Evolutionary conservation across 2,888 invertebrate genomes (phyloP).

Genomic region (Pilophorus perplexus): DNA sequence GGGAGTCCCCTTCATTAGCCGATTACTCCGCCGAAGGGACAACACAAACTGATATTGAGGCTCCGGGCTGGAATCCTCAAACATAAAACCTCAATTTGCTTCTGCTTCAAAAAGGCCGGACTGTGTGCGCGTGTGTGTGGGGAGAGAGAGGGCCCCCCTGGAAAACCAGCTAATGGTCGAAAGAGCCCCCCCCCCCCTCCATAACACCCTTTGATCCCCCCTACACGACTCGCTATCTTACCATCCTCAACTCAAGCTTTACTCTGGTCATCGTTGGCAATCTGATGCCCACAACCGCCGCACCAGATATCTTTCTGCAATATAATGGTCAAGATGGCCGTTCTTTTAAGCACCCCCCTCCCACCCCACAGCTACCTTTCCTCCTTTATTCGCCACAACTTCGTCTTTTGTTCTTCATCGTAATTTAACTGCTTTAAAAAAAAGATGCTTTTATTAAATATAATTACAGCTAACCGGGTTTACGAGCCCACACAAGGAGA

Average conservation of each 20-base stretch:
- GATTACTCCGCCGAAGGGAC: conserved; percentile 5
- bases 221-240: conserved; percentile 19
- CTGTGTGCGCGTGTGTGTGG: not conserved
- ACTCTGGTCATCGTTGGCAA: not conserved
- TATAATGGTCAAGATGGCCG: conserved; percentile 27
- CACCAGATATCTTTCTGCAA: conserved; percentile 17
- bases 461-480: no score
- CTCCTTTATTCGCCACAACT: no score
- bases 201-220: conserved; percentile 15
- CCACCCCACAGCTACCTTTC: no score
- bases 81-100: conserved; percentile 44
- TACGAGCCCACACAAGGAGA: no score
- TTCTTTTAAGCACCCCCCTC: conserved; percentile 5
- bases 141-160: conserved; percentile 23
- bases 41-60: conserved; percentile 24
- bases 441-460: no score
- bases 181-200: conserved; percentile 16
- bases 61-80: conserved; percentile 23
- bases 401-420: no score
- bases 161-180: conserved; percentile 28
- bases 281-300: conserved; percentile 10
- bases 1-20: conserved; percentile 29
- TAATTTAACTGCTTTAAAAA: no score
- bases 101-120: conserved; percentile 11
- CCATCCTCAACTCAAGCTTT: conserved; percentile 9